Base-by-base conservation (phyloP, 37 sponge, comb jelly and placozoan species). In the Chondrosia reniformis region DNA sequence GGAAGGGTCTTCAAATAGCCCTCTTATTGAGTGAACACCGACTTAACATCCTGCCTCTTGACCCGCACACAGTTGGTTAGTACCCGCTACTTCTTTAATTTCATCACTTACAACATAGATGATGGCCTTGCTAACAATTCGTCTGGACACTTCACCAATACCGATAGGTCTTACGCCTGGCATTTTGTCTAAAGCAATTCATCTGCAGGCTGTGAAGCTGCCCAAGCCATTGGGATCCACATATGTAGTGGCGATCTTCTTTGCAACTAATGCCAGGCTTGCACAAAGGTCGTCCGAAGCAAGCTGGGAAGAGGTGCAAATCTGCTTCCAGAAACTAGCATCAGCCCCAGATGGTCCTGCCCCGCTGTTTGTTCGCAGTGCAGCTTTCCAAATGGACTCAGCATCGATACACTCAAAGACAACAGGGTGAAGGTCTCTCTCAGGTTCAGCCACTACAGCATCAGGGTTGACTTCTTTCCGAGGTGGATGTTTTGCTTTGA, bases 71-170 rank as follows among this genome's bases (percentile, higher is more conserved):
- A 49, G 54, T 49, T 49, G 54, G 54, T 12, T 49, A 49, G 54
- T 49, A 49, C 54, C 54, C 54, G 54, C 54, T 49, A 49, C 54
- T 49, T 49, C 54, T 49, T 49, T 49, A 17, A 49, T 49, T 49
- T 49, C 54, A 49, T 49, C 54, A 17, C 54, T 49, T 49, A 49
- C 17, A 49, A 49, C 54, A 49, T 12, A 49, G 54, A 49, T 49
- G 54, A 49, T 49, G 17, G 54, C 54, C 54, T 49, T 49, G 54
- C 54, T 49, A 49, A 49, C 54, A 49, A 49, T 49, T 49, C 54
- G 54, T 49, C 54, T 49, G 54, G 54, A 49, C 54, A 49, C 54
- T 49, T 49, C 54, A 49, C 54, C 54, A n/a, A n/a, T n/a, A n/a
- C n/a, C n/a, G n/a, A n/a, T n/a, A n/a, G n/a, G n/a, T n/a, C n/a